Evolutionary conservation across 2,888 invertebrate species (phyloP).

Genomic region (Tanytarsus gracilentus): DNA sequence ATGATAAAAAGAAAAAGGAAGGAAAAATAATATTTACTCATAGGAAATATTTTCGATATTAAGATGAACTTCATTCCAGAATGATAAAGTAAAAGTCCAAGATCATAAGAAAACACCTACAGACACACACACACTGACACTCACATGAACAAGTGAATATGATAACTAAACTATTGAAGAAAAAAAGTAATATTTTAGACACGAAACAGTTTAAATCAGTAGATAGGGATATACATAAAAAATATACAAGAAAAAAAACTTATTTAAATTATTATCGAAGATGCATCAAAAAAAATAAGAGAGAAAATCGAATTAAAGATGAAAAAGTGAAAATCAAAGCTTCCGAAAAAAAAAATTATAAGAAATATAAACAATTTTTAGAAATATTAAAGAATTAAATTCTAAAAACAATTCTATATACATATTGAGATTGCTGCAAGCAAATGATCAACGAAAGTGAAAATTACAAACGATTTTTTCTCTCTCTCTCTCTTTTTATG

Average conservation of each 20-base stretch:
- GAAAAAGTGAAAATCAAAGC: constrained; percentile 28
- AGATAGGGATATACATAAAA: constrained; percentile 28
- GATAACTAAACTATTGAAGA: background rate
- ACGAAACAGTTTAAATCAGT: constrained; percentile 16
- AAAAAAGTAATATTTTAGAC: background rate
- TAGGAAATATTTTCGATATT: constrained; percentile 23
- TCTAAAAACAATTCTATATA: constrained; percentile 26
- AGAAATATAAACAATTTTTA: constrained; percentile 19
- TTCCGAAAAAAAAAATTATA: constrained; percentile 23
- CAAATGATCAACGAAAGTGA: constrained; percentile 4
- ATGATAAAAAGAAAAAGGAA: background rate
- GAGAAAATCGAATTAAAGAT: background rate
- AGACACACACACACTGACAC: too few species aligned
- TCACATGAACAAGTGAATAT: too few species aligned
- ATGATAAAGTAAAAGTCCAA: too few species aligned
- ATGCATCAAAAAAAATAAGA: constrained; percentile 6
- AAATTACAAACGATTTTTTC: background rate
- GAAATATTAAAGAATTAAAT: constrained; percentile 28
- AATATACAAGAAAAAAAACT: constrained; percentile 10
- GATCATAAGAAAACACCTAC: background rate
- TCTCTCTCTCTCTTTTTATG: background rate
- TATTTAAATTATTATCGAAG: constrained; percentile 8
- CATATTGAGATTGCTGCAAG: constrained; percentile 13
- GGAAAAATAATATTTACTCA: constrained; percentile 14
- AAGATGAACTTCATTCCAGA: constrained; percentile 1